phyloP scores from a whole-genome alignment of 64 coral and sea anemone species.

The Pachyseris speciosa region DNA sequence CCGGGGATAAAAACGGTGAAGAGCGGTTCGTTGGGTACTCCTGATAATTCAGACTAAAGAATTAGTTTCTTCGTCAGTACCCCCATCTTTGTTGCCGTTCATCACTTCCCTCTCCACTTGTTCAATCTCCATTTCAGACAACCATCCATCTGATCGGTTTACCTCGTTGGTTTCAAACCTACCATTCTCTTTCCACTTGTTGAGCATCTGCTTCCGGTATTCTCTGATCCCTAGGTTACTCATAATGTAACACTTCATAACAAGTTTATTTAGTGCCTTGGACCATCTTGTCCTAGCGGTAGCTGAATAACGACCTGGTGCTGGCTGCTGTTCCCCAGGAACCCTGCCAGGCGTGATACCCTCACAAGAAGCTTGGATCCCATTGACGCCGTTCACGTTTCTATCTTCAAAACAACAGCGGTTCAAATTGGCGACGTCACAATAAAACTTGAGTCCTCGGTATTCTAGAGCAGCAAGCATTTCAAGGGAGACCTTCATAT shows the following conservation, averaged over 20 bases:
- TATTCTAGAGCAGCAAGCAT: too few species aligned
- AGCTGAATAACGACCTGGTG: too few species aligned
- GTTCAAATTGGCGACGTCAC: too few species aligned
- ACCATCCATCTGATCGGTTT: not conserved
- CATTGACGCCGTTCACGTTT: slow-evolving; percentile 15
- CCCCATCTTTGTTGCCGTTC: not conserved
- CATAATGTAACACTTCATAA: slow-evolving; percentile 22
- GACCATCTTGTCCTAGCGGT: slow-evolving; percentile 26
- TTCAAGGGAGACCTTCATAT: too few species aligned
- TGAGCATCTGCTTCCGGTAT: slow-evolving; percentile 38
- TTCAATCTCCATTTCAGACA: slow-evolving; percentile 3
- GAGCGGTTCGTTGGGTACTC: too few species aligned
- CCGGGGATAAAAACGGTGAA: too few species aligned
- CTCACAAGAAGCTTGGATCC: not conserved
- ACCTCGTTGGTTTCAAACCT: not conserved
- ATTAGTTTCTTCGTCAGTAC: not conserved
- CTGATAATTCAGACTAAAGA: too few species aligned
- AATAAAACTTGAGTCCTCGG: too few species aligned
- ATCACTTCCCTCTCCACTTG: not conserved
- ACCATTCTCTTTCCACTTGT: not conserved
- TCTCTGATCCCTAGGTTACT: not conserved
- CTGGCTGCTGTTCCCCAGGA: too few species aligned
- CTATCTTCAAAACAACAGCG: too few species aligned
- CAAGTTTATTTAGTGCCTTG: slow-evolving; percentile 13
- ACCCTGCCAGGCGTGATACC: too few species aligned